These are phyloP conservation scores for Echinops telfairi DNA, from an alignment of 2,113 vertebrate species.

Conservation along the genomic window DNA sequence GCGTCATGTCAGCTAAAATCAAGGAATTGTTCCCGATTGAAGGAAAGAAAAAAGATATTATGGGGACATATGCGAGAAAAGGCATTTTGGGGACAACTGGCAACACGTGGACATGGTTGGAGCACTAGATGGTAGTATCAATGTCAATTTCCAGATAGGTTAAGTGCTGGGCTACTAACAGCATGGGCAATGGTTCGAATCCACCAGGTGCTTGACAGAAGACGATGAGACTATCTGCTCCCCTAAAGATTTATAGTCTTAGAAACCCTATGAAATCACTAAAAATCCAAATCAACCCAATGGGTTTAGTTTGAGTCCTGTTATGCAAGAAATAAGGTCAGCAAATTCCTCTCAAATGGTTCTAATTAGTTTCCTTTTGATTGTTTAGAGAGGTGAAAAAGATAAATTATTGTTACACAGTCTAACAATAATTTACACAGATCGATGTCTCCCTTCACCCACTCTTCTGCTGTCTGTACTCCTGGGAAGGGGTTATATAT, in stretches of 20 bases:
- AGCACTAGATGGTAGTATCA: background rate
- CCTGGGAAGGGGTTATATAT: too few relatives aligned
- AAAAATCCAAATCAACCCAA: background rate
- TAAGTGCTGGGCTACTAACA: too few relatives aligned
- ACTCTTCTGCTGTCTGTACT: too few relatives aligned
- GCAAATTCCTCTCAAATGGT: slow-evolving; percentile 3
- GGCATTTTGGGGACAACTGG: background rate
- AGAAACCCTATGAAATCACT: background rate
- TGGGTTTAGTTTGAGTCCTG: background rate
- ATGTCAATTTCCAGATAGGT: background rate
- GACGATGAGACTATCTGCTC: too few relatives aligned
- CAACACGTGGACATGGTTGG: background rate
- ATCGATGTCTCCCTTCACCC: too few relatives aligned
- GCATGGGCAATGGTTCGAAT: too few relatives aligned
- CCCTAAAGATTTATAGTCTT: too few relatives aligned
- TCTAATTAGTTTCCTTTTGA: slow-evolving; percentile 25
- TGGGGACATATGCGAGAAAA: background rate
- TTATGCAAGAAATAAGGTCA: background rate
- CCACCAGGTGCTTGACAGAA: too few relatives aligned
- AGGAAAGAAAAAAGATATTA: slow-evolving; percentile 31
- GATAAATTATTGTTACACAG: too few relatives aligned
- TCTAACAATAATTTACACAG: too few relatives aligned
- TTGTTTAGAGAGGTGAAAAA: background rate
- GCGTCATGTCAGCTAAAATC: slow-evolving; percentile 13
- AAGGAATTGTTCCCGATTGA: background rate